Conservation (phyloP, 2,888 invertebrate genomes). For the Lepidochitona cinerea region DNA sequence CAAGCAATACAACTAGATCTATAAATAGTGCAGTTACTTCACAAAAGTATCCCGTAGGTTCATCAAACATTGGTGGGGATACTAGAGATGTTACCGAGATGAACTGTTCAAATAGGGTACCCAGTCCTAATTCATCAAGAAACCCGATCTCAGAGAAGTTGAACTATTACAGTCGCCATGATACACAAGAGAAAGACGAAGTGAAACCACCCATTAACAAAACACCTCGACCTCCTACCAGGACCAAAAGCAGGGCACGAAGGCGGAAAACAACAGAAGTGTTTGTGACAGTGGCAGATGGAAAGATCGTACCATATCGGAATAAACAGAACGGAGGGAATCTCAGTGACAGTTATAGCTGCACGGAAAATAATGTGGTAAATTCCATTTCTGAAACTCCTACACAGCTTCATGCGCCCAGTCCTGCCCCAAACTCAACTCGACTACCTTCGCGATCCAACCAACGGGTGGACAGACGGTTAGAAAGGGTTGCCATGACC, state of each 20-base stretch:
- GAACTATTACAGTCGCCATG: not conserved
- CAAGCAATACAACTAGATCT: not conserved
- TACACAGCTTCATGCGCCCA: no score
- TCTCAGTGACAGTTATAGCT: no score
- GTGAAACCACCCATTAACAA: not conserved
- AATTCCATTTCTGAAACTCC: no score
- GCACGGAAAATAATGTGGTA: no score
- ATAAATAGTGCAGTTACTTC: not conserved
- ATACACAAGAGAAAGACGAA: not conserved
- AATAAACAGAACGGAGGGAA: no score
- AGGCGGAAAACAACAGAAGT: not conserved
- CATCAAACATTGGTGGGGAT: not conserved
- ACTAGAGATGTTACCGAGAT: not conserved
- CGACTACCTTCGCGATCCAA: no score
- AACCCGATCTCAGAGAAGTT: not conserved
- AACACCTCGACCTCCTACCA: not conserved
- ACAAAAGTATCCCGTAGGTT: not conserved
- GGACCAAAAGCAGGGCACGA: not conserved
- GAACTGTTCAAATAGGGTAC: not conserved
- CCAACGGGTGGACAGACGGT: no score
- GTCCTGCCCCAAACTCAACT: no score
- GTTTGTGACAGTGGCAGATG: not conserved
- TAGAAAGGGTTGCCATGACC: no score
- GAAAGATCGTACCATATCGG: not conserved
- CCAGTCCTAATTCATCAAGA: not conserved